These are phyloP conservation scores for Entosphenus tridentatus DNA, from an alignment of 2,113 vertebrate species.

Conservation along the genomic window DNA sequence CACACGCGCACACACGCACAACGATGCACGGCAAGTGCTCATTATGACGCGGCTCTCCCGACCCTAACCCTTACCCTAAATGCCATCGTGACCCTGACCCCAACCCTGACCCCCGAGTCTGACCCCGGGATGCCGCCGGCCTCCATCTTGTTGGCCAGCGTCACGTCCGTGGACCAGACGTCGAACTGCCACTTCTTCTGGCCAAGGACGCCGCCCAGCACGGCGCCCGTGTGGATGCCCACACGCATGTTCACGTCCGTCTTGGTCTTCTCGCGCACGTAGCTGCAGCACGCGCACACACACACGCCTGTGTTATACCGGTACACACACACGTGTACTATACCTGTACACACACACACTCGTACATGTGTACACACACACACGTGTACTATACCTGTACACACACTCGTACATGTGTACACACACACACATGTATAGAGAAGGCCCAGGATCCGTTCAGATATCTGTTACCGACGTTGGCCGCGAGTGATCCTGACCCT, in stretches of 20 bases:
- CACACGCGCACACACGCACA: not conserved
- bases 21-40: too few species aligned
- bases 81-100: too few species aligned
- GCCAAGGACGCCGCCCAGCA: slow-evolving; percentile 66
- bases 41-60: too few species aligned
- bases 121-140: slow-evolving; percentile 71
- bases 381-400: too few species aligned
- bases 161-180: slow-evolving; percentile 83
- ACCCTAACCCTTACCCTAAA: too few species aligned
- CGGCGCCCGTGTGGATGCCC: slow-evolving; percentile 65
- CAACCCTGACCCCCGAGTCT: slow-evolving; percentile 11
- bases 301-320: not conserved
- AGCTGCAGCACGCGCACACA: slow-evolving; percentile 21
- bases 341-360: not conserved
- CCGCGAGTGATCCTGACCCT: too few species aligned
- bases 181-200: slow-evolving; percentile 92
- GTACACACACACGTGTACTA: not conserved
- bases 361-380: not conserved
- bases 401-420: not conserved
- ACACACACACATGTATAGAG: not conserved
- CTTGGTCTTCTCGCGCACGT: slow-evolving; percentile 65
- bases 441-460: not conserved
- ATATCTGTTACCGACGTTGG: too few species aligned
- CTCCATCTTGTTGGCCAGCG: slow-evolving; percentile 89
- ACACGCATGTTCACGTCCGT: slow-evolving; percentile 84